Evolutionary conservation across 2,113 vertebrate species (phyloP), one percentile per base, ranked within the genome.

Genomic region (Thalassarche chlororhynchos): DNA sequence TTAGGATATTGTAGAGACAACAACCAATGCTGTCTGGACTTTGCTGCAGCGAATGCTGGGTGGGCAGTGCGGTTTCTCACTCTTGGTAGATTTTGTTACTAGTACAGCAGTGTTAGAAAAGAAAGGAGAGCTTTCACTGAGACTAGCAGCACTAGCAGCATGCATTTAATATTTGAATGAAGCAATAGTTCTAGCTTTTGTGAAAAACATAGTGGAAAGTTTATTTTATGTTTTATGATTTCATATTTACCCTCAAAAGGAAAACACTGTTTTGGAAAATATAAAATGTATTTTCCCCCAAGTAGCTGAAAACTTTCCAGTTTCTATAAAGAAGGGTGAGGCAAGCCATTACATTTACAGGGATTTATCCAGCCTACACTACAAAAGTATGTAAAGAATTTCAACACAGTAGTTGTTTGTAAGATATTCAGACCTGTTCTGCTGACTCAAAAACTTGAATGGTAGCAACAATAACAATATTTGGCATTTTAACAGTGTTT

Each of bases 311-410:
- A 36, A 26, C 26, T 76, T 80, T 89, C 42, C 12, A 36, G 24
- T 54, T 95, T 83, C 46, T 85, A 3, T 72, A 65, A 74, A 68
- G 29, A 71, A 78, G 51, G 12, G 4, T 52, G 15, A 93, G 69
- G 10, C 4, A 90, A 91, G 24, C 19, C 8, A 58, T 88, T 94
- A 49, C 10, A 38, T 69, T 92, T 79, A 42, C 16, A 58, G 23
- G 42, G 58, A 62, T 83, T 84, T 91, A 79, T 54, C 81, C 77
- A 86, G 66, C 66, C 81, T 90, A 61, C 70, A 18, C 31, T 61
- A 25, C 26, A 28, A 11, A 96, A 85, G 14, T 52, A 91, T 83
- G 49, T 82, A 28, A 96, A 91, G 75, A 90, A 96, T 96, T 96
- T 95, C 34, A 82, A 5, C 32, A 47, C 42, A 42, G 60, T 60